A percentile compares a stretch with the other conserved stretches of the same genome.
These are phyloP conservation scores for Cichladusa arquata DNA, from an alignment of 2,113 vertebrate genomes.

Conservation along the genomic window DNA sequence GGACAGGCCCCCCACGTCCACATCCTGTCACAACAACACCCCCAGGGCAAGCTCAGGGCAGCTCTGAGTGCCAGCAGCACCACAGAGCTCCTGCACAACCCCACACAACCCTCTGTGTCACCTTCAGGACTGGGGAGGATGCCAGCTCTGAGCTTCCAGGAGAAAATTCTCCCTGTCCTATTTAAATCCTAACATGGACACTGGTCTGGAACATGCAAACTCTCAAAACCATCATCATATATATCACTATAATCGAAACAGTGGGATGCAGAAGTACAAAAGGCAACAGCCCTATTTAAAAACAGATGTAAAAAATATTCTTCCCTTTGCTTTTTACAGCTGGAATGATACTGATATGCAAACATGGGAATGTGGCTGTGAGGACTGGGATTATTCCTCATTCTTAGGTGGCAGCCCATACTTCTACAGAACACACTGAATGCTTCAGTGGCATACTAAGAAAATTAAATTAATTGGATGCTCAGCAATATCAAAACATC, in stretches of 20 bases:
- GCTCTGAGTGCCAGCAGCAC: background rate
- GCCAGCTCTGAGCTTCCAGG: background rate
- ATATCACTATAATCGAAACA: background rate
- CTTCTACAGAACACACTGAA: background rate
- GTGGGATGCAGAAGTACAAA: background rate
- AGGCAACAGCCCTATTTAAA: background rate
- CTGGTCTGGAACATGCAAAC: background rate
- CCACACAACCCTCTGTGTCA: background rate
- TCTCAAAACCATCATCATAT: background rate
- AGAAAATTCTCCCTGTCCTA: background rate
- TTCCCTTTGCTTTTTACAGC: background rate
- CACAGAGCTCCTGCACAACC: background rate
- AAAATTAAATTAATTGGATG: background rate
- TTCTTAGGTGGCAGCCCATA: background rate
- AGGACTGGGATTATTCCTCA: background rate
- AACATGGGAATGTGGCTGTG: background rate
- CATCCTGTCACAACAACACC: slow-evolving; percentile 74
- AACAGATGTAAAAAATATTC: background rate
- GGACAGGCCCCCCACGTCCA: slow-evolving; percentile 82
- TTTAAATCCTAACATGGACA: background rate
- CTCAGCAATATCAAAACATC: background rate
- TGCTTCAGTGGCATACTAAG: background rate
- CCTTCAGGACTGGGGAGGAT: background rate
- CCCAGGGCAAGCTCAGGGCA: background rate
- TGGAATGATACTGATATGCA: background rate